These are phyloP conservation scores for Meliscaeva auricollis DNA, from an alignment of 2,888 invertebrate species.

Conservation along the genomic window DNA sequence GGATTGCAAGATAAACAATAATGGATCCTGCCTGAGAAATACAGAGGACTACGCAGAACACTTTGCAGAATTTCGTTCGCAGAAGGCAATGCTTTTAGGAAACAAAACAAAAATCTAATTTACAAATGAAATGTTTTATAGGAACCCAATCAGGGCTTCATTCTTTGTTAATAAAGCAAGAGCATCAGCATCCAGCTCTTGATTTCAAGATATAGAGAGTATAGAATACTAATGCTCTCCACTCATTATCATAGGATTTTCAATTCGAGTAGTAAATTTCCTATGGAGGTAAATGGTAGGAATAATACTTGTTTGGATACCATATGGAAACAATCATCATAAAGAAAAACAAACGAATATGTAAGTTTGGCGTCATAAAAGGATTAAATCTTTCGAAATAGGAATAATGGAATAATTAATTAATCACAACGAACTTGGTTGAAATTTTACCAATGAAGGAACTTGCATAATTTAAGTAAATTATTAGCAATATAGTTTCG, in stretches of 20 bases:
- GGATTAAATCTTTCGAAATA: too few species aligned
- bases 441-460: too few species aligned
- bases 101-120: constrained; percentile 25
- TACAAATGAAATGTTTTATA: constrained; percentile 1
- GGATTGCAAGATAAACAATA: constrained; percentile 64
- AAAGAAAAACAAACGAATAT: too few species aligned
- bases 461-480: too few species aligned
- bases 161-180: constrained; percentile 23
- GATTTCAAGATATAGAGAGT: background rate
- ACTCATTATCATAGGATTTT: background rate
- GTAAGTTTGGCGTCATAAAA: too few species aligned
- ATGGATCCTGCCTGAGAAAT: constrained; percentile 32
- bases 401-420: too few species aligned
- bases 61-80: background rate
- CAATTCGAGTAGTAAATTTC: too few species aligned
- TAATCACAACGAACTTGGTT: too few species aligned
- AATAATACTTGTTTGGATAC: too few species aligned
- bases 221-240: background rate
- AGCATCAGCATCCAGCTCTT: background rate
- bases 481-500: too few species aligned
- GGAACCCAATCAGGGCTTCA: constrained; percentile 16
- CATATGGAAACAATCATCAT: too few species aligned
- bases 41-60: background rate
- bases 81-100: background rate
- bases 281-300: too few species aligned